These are phyloP conservation scores for Poeciliopsis turneri DNA, from an alignment of 2,797 vertebrate species.

Conservation along the genomic window DNA sequence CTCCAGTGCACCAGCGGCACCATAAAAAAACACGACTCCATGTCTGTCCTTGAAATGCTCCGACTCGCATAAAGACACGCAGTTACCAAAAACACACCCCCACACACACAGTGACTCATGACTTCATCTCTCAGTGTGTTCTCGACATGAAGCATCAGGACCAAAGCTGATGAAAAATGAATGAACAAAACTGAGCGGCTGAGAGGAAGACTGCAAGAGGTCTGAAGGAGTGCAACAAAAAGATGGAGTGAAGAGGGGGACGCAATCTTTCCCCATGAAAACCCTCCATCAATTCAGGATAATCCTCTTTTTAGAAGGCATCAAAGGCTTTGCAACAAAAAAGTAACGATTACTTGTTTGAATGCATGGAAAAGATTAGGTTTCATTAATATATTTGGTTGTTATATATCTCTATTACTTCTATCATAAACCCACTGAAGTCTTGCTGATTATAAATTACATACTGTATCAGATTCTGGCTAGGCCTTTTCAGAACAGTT, in stretches of 20 bases:
- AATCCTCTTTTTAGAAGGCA: background rate
- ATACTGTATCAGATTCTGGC: background rate
- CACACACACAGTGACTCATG: conserved; percentile 17
- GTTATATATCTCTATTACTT: background rate
- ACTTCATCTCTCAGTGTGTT: conserved; percentile 32
- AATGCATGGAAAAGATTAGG: background rate
- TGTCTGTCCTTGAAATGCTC: conserved; percentile 66
- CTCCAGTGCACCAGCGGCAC: conserved; percentile 39
- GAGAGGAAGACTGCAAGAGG: conserved; percentile 26
- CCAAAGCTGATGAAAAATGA: conserved; percentile 45
- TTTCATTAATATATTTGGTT: background rate
- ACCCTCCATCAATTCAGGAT: background rate
- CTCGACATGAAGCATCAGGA: conserved; percentile 62
- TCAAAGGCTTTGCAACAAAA: background rate
- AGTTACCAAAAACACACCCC: conserved; percentile 19
- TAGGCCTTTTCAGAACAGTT: background rate
- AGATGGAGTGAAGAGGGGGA: background rate
- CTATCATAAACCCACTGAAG: background rate
- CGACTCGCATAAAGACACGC: conserved; percentile 24
- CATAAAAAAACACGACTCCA: conserved; percentile 45
- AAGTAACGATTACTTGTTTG: background rate
- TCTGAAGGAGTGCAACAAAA: conserved; percentile 36
- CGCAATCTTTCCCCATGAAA: background rate
- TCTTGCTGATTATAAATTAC: background rate
- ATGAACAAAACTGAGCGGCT: conserved; percentile 47